Conservation (phyloP, 2,888 invertebrate genomes). For the Dicycla oo region DNA sequence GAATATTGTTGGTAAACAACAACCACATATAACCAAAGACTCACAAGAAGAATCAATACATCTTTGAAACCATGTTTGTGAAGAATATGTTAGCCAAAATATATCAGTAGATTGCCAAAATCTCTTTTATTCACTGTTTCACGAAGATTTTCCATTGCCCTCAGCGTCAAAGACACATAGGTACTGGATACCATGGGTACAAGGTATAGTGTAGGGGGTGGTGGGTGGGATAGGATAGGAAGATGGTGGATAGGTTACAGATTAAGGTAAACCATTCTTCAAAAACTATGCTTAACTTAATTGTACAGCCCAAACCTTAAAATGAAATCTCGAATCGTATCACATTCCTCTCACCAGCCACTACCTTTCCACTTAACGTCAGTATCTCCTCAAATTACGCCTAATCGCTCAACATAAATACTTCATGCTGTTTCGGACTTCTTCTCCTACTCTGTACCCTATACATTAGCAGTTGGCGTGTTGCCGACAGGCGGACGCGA, state of each 20-base stretch:
- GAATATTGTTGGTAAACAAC: constrained; percentile 32
- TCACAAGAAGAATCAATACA: background rate
- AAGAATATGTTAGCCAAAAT: background rate
- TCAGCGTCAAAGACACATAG: rapidly evolving
- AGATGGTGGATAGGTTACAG: no score
- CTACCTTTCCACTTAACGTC: background rate
- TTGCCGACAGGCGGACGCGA: constrained; percentile 82
- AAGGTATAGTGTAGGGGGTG: no score
- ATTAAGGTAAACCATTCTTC: no score
- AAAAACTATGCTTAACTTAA: background rate
- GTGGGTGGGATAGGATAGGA: no score
- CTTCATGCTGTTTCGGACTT: constrained; percentile 7
- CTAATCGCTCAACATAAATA: background rate
- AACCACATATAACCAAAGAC: background rate
- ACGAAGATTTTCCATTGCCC: background rate
- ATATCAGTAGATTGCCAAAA: background rate
- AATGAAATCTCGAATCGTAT: background rate
- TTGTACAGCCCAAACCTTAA: no score
- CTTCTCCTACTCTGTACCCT: constrained; percentile 67
- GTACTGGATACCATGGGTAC: no score
- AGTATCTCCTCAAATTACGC: no score
- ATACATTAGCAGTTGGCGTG: constrained; percentile 85
- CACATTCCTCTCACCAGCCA: background rate
- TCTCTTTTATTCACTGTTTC: background rate
- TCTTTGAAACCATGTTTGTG: background rate